Evolutionary conservation across 2,113 vertebrate genomes (phyloP).

Genomic region (Callocephalon fimbriatum): DNA sequence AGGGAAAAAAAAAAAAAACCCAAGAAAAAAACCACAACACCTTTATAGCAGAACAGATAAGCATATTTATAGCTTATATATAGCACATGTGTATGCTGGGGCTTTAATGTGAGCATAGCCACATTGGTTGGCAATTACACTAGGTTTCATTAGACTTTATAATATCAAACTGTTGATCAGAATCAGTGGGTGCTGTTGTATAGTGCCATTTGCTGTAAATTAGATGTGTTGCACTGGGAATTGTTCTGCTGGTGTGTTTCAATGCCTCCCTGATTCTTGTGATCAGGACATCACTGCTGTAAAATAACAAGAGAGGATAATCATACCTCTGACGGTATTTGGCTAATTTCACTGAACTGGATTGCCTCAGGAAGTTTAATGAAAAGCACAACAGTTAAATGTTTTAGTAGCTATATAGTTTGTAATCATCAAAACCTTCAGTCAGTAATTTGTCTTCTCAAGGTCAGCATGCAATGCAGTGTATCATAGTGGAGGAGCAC

Average conservation of each 20-base stretch:
- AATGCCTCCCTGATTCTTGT: not conserved
- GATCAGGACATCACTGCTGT: not conserved
- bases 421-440: not conserved
- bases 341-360: not conserved
- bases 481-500: not conserved
- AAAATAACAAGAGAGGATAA: not conserved
- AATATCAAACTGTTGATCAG: not conserved
- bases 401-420: rapidly evolving
- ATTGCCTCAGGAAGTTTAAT: not conserved
- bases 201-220: not conserved
- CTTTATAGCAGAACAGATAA: not conserved
- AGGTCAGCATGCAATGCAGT: not conserved
- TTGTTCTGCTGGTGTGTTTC: not conserved
- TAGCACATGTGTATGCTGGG: not conserved
- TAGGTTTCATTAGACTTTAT: not conserved
- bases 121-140: not conserved
- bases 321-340: not conserved
- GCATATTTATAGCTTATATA: not conserved
- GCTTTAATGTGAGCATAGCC: not conserved
- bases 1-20: too few species aligned
- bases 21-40: not conserved
- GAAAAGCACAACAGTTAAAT: not conserved
- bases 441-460: too few species aligned
- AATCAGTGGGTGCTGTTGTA: not conserved
- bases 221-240: not conserved